phyloP scores from a whole-genome alignment of 2,113 vertebrate genomes.

The Trichomycterus rosablanca region DNA sequence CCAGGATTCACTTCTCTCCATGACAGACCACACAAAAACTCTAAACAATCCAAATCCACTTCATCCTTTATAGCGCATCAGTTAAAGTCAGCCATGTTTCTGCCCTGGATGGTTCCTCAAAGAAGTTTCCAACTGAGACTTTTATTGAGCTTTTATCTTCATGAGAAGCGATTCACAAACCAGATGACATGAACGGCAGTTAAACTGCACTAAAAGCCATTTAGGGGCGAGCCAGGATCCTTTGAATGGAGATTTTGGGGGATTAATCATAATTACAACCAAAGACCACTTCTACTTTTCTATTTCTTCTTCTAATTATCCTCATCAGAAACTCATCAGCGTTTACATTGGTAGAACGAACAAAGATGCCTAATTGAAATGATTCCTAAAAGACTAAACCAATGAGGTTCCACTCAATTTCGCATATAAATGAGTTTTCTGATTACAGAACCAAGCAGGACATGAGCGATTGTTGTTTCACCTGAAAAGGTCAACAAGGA shows the following conservation, averaged over 20 bases:
- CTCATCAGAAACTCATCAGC: slow-evolving; percentile 28
- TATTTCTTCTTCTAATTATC: slow-evolving; percentile 32
- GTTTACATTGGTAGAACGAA: no score
- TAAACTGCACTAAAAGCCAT: not conserved
- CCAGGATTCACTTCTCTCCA: no score
- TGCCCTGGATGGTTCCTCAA: slow-evolving; percentile 20
- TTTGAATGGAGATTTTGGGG: not conserved
- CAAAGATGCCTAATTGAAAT: slow-evolving; percentile 13
- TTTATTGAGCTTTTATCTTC: not conserved
- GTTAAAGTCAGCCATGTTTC: slow-evolving; percentile 20
- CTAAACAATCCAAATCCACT: slow-evolving; percentile 15
- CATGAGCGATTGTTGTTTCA: slow-evolving; percentile 16
- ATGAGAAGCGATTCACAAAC: not conserved
- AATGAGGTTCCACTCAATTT: slow-evolving; percentile 35
- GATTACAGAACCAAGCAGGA: slow-evolving; percentile 35
- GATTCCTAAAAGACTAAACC: slow-evolving; percentile 15
- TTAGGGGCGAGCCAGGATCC: not conserved
- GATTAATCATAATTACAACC: slow-evolving; percentile 8
- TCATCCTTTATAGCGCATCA: slow-evolving; percentile 25
- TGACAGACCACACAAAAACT: slow-evolving; percentile 22
- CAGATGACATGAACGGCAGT: slow-evolving; percentile 12
- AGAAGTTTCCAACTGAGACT: slow-evolving; percentile 3
- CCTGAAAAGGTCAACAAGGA: slow-evolving; percentile 24
- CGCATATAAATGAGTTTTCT: slow-evolving; percentile 26
- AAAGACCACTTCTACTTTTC: slow-evolving; percentile 28